A percentile compares a stretch with the other conserved stretches of the same genome.
These are phyloP conservation scores for Meriones unguiculatus DNA, from an alignment of 2,113 vertebrate genomes.

Conservation along the genomic window DNA sequence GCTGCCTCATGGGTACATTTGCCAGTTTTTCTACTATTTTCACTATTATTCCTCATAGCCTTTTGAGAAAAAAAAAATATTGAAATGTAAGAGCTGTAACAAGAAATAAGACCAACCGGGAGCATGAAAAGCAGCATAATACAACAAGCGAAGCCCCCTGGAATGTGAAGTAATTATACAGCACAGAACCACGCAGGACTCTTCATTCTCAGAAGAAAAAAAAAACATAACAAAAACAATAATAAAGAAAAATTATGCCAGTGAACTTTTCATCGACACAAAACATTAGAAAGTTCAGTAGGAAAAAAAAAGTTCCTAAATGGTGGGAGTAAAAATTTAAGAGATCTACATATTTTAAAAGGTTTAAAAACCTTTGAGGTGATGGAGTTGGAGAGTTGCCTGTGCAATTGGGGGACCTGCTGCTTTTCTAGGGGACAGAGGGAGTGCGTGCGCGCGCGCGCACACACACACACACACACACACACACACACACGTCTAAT, in stretches of 20 bases:
- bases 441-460: not conserved
- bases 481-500: not conserved
- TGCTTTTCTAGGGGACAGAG: not conserved
- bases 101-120: constrained; percentile 26
- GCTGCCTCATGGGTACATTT: not conserved
- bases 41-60: not conserved
- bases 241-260: not conserved
- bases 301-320: constrained; percentile 4
- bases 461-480: not conserved
- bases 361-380: not conserved
- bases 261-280: not conserved
- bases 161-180: not conserved
- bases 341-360: not conserved
- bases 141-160: not conserved
- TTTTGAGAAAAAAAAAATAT: not conserved
- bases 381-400: not conserved
- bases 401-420: not conserved
- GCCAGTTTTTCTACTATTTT: not conserved
- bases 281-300: not conserved
- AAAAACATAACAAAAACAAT: not conserved
- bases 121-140: not conserved
- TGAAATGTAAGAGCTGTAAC: constrained; percentile 17
- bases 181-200: not conserved
- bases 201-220: not conserved
- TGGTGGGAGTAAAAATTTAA: not conserved